Conservation (phyloP, 2,888 invertebrate genomes). For the Drosophila vallismaia region DNA sequence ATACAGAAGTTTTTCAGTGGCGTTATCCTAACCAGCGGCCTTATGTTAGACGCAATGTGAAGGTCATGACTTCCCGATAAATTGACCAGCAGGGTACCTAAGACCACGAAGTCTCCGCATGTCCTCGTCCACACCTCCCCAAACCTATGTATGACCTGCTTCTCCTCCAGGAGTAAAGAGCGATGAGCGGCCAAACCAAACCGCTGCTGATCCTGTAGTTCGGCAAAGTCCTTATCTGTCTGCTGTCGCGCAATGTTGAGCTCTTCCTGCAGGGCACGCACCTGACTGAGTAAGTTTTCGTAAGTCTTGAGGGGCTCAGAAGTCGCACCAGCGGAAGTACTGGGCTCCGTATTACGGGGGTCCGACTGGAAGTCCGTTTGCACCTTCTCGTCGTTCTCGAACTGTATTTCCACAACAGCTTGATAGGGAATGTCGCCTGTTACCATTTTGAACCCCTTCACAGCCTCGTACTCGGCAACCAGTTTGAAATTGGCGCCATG, state of each 20-base stretch:
- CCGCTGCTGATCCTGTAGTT: conserved; percentile 50
- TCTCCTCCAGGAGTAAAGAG: conserved; percentile 76
- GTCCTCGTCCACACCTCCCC: conserved; percentile 80
- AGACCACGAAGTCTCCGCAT: conserved; percentile 61
- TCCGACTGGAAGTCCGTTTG: conserved; percentile 71
- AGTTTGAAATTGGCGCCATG: conserved; percentile 47
- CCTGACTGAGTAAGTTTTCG: conserved; percentile 62
- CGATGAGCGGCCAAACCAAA: conserved; percentile 73
- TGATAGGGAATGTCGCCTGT: conserved; percentile 64
- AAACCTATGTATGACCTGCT: conserved; percentile 74
- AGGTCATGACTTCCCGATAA: conserved; percentile 46
- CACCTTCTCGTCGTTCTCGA: conserved; percentile 45
- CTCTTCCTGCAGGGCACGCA: conserved; percentile 71
- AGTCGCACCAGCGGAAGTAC: neutral
- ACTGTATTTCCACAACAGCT: conserved; percentile 66
- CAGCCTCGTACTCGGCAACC: conserved; percentile 64
- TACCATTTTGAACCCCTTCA: conserved; percentile 61
- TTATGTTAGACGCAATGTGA: conserved; percentile 41
- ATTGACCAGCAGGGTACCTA: conserved; percentile 77
- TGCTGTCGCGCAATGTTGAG: conserved; percentile 67
- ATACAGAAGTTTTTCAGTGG: conserved; percentile 32
- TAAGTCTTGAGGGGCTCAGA: conserved; percentile 23
- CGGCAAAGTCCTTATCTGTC: conserved; percentile 70
- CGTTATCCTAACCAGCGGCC: conserved; percentile 46
- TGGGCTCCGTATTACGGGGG: neutral